Conservation (phyloP, 2,888 invertebrate genomes). For the Caenorhabditis becei region DNA sequence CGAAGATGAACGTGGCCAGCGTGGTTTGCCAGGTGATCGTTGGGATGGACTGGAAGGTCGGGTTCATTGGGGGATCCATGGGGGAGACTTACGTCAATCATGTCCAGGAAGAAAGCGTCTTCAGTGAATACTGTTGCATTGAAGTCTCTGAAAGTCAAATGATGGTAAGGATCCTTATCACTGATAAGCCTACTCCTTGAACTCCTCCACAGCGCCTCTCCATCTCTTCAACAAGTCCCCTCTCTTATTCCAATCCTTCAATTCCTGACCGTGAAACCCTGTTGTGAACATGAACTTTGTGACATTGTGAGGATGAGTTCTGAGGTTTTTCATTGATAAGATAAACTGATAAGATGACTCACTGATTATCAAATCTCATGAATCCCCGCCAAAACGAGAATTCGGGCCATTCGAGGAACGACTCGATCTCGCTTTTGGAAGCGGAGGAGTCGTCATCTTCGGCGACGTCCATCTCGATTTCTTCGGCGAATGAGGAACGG, state of each 20-base stretch:
- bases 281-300: constrained; percentile 74
- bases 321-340: not conserved
- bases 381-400: constrained; percentile 73
- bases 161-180: too few species aligned
- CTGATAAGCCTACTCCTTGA: constrained; percentile 55
- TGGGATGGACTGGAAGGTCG: constrained; percentile 60
- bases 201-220: constrained; percentile 63
- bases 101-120: constrained; percentile 71
- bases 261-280: constrained; percentile 67
- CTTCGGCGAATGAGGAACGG: constrained; percentile 53
- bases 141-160: constrained; percentile 55
- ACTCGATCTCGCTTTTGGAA: constrained; percentile 59
- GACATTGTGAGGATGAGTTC: constrained; percentile 51
- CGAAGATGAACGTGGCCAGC: constrained; percentile 59
- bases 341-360: not conserved
- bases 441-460: constrained; percentile 23
- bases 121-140: constrained; percentile 71
- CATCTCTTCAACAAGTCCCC: constrained; percentile 66
- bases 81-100: constrained; percentile 63
- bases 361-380: constrained; percentile 60
- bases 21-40: constrained; percentile 69
- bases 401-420: constrained; percentile 74
- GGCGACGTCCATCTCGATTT: constrained; percentile 50
- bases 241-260: constrained; percentile 66
- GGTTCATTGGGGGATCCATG: not conserved